Evolutionary conservation across 2,113 vertebrate genomes (phyloP).

Genomic region (Crocuta crocuta): DNA sequence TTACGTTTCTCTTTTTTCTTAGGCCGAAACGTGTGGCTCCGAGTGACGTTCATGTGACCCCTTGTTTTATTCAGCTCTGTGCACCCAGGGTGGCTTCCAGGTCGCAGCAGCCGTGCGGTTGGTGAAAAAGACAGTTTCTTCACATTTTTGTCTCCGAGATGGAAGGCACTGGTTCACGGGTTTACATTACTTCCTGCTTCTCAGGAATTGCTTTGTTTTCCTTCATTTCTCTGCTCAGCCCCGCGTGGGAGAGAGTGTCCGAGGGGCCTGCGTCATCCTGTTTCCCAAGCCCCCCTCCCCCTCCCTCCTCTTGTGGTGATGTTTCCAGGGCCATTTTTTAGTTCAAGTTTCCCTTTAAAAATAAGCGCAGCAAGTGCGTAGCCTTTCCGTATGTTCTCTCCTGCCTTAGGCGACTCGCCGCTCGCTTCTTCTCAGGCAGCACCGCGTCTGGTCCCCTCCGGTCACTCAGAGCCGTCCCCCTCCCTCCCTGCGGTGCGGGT

Average conservation of each 20-base stretch:
- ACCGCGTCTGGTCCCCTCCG: accelerated
- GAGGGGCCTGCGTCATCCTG: too few relatives aligned
- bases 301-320: accelerated
- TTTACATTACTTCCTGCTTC: background rate
- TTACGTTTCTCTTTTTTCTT: background rate
- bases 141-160: background rate
- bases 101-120: too few relatives aligned
- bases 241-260: too few relatives aligned
- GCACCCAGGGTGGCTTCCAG: background rate
- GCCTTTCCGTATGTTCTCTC: accelerated
- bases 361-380: background rate
- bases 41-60: background rate
- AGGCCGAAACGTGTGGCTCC: background rate
- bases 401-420: background rate
- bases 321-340: background rate
- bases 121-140: background rate
- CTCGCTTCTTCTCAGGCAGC: accelerated
- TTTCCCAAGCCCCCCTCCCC: background rate
- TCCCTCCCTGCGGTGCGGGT: background rate
- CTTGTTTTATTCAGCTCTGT: background rate
- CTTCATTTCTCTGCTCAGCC: background rate
- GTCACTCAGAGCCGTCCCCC: accelerated
- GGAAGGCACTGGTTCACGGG: background rate
- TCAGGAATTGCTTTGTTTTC: background rate
- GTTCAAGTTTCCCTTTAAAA: background rate